Conservation (phyloP, 2,797 vertebrate genomes). For the Clarias laeviceps region DNA sequence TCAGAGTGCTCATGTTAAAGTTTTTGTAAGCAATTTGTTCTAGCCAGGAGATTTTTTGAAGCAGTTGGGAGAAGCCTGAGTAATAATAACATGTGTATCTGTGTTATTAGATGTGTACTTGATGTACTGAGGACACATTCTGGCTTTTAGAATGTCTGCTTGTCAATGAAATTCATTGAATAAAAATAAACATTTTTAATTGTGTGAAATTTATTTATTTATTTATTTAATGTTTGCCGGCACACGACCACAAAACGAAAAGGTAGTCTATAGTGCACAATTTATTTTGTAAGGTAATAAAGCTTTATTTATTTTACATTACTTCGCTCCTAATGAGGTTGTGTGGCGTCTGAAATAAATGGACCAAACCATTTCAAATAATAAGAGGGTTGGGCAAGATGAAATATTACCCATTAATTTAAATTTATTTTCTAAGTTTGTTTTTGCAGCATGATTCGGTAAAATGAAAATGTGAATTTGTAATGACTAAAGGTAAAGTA, state of each 20-base stretch:
- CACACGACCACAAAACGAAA: too few relatives aligned
- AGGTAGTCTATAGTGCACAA: neutral
- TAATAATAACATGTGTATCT: slow-evolving; percentile 7
- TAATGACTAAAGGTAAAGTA: neutral
- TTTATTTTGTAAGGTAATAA: neutral
- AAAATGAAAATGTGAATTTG: neutral
- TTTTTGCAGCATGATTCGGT: too few relatives aligned
- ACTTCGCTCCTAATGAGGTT: too few relatives aligned
- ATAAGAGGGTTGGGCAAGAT: neutral
- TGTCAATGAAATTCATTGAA: slow-evolving; percentile 60
- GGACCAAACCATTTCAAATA: slow-evolving; percentile 28
- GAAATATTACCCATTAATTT: too few relatives aligned
- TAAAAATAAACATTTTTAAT: slow-evolving; percentile 45
- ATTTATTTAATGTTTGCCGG: neutral
- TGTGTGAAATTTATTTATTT: neutral
- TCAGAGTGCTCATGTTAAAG: neutral
- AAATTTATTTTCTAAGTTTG: neutral
- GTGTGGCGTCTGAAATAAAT: neutral
- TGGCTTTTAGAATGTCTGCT: slow-evolving; percentile 37
- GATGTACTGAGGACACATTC: slow-evolving; percentile 27
- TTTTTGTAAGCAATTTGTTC: neutral
- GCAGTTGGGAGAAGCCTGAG: neutral
- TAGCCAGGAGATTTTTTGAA: neutral
- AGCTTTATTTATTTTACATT: neutral
- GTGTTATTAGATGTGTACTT: neutral